Evolutionary conservation across 2,797 vertebrate genomes (phyloP).

Genomic region (Etheostoma nigrum): DNA sequence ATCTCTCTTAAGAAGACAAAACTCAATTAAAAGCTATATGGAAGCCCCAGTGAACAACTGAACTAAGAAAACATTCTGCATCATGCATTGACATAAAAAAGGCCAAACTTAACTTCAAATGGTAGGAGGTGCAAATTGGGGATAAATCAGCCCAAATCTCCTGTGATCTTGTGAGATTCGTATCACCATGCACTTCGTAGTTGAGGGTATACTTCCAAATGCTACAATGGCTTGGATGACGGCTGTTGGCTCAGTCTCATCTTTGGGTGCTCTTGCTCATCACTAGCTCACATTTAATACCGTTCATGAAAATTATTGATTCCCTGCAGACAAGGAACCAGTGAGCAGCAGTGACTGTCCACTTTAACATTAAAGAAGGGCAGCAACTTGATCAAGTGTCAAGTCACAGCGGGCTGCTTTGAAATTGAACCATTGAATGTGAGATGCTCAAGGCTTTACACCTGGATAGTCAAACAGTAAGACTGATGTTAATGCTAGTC

Average conservation of each 20-base stretch:
- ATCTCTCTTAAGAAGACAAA: too few species aligned
- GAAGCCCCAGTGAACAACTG: neutral
- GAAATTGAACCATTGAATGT: slow-evolving; percentile 20
- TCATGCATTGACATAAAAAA: accelerated
- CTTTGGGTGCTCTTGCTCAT: slow-evolving; percentile 21
- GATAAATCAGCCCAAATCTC: neutral
- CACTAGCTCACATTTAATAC: slow-evolving; percentile 33
- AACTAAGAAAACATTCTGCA: neutral
- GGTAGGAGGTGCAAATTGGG: neutral
- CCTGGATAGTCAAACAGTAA: slow-evolving; percentile 34
- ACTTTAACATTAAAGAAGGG: slow-evolving; percentile 41
- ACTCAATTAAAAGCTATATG: neutral
- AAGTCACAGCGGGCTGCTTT: slow-evolving; percentile 19
- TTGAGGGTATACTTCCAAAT: neutral
- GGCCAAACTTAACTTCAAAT: neutral
- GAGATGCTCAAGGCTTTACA: slow-evolving; percentile 18
- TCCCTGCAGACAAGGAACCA: slow-evolving; percentile 36
- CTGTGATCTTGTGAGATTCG: neutral
- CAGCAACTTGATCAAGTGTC: slow-evolving; percentile 43
- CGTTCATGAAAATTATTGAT: slow-evolving; percentile 53
- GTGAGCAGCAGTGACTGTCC: slow-evolving; percentile 36
- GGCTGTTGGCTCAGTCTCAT: slow-evolving; percentile 1
- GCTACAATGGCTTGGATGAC: neutral
- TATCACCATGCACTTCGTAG: neutral
- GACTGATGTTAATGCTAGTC: slow-evolving; percentile 19